Base-by-base conservation (phyloP, 2,888 invertebrate species). In the Zaprionus obscuricornis region DNA sequence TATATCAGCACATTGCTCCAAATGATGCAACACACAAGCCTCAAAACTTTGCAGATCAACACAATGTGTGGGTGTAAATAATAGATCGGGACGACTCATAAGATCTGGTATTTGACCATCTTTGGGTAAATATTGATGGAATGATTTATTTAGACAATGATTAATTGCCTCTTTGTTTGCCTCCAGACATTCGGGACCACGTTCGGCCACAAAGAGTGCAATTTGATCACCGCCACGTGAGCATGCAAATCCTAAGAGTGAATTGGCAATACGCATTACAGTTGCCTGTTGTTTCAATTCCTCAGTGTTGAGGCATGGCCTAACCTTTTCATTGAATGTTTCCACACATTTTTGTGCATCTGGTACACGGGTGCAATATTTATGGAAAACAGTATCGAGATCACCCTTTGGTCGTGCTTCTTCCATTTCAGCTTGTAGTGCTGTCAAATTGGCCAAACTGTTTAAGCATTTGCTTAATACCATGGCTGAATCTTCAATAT, bases 191-290 rank as follows among this genome's bases (percentile, higher is more conserved):
- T 95, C 94, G 8, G 94, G 93, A 0, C 96, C 96, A 17, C 94
- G 93, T 82, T 95, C 95, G n/a, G 96, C 94, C 33, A 96, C 94
- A 86, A 96, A 96, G 73, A 96, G 91, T 0, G 96, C 96, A 71
- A 96, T 93, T 72, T 95, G 93, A 89, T 96, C 95, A 6, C 96
- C 96, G 74, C 95, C 95, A 71, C 95, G 95, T 68, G 91, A 92
- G 86, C 96, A 96, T 51, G 94, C 91, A 85, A 96, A 96, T 58
- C 93, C 92, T 0, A 94, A 90, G 1, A 96, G 89, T 34, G 94
- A 93, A 11, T 93, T 92, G 0, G 94, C 92, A 17, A 95, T 92
- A 66, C 94, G 94, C 79, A 93, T 88, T 5, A 94, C 89, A 0
- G 92, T 92, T 51, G 92, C 92, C 58, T 94, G 91, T 46, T 92